A percentile compares a stretch with the other conserved stretches of the same genome.
Conservation (phyloP, 2,888 invertebrate genomes). For the Epinotia bilunana region DNA sequence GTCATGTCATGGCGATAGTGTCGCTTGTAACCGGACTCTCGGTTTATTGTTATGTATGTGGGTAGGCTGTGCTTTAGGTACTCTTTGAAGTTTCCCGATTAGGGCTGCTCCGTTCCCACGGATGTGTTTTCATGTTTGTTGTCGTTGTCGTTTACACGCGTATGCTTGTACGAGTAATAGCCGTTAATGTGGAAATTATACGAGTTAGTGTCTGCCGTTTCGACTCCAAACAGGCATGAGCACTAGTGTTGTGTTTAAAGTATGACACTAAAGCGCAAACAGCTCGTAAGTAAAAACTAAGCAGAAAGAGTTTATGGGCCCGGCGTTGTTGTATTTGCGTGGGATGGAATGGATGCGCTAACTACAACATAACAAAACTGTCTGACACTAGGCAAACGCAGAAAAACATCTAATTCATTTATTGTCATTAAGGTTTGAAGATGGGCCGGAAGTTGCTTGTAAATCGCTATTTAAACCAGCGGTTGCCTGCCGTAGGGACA, state of each 20-base stretch:
- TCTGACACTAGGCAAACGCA: neutral
- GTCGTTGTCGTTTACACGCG: neutral
- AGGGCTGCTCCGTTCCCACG: neutral
- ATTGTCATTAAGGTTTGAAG: no score
- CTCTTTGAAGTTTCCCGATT: neutral
- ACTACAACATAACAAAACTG: neutral
- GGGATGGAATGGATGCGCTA: neutral
- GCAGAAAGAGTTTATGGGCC: neutral
- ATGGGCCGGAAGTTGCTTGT: no score
- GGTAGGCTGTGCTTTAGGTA: neutral
- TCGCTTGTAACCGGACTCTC: neutral
- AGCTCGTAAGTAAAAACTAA: neutral
- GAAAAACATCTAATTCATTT: no score
- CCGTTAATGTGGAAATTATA: neutral
- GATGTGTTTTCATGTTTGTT: constrained; percentile 1
- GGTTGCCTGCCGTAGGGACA: no score
- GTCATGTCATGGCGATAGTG: neutral
- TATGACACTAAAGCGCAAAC: neutral
- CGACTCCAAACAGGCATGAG: neutral
- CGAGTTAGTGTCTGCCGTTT: constrained; percentile 1
- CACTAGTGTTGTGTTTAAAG: neutral
- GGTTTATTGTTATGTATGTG: no score
- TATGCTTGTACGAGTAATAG: neutral
- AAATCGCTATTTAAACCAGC: no score
- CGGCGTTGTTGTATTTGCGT: neutral